These are phyloP conservation scores for Thamnophis sirtalis DNA, from an alignment of 2,113 vertebrate species.

Conservation along the genomic window DNA sequence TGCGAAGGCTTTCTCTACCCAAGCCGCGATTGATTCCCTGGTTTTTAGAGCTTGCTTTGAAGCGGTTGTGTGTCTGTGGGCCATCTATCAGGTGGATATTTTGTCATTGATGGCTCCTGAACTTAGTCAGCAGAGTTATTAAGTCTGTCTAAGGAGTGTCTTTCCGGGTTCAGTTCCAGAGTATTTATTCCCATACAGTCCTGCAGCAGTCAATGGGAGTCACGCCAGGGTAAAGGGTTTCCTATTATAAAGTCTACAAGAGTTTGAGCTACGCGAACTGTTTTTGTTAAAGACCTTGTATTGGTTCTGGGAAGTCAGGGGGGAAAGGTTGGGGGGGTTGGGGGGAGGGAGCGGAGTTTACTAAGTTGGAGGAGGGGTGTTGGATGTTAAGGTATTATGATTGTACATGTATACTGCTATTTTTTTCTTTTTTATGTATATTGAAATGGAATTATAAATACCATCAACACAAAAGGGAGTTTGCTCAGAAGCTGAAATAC, in stretches of 20 bases:
- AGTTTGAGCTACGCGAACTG: not conserved
- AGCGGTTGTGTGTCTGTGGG: not conserved
- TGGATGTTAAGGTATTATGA: too few relatives aligned
- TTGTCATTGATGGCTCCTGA: not conserved
- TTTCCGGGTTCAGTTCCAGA: not conserved
- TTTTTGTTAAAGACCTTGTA: too few relatives aligned
- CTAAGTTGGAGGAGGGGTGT: too few relatives aligned
- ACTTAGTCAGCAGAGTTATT: slow-evolving; percentile 16
- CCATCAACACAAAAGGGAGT: too few relatives aligned
- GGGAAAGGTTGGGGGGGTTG: too few relatives aligned
- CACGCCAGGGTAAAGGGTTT: not conserved
- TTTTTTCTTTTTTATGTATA: too few relatives aligned
- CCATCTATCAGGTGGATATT: slow-evolving; percentile 1
- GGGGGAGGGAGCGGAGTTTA: too few relatives aligned
- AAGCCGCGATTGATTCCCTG: slow-evolving; percentile 25
- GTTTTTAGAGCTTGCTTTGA: slow-evolving; percentile 28
- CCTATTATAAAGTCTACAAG: not conserved
- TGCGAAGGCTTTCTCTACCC: not conserved
- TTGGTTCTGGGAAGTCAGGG: too few relatives aligned
- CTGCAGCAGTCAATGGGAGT: not conserved
- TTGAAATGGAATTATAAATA: too few relatives aligned
- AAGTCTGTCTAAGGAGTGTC: not conserved
- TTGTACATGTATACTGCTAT: too few relatives aligned
- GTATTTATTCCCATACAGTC: not conserved
- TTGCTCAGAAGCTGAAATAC: too few relatives aligned